These are phyloP conservation scores for Biston stratarius DNA, from an alignment of 2,888 invertebrate species.

Conservation along the genomic window DNA sequence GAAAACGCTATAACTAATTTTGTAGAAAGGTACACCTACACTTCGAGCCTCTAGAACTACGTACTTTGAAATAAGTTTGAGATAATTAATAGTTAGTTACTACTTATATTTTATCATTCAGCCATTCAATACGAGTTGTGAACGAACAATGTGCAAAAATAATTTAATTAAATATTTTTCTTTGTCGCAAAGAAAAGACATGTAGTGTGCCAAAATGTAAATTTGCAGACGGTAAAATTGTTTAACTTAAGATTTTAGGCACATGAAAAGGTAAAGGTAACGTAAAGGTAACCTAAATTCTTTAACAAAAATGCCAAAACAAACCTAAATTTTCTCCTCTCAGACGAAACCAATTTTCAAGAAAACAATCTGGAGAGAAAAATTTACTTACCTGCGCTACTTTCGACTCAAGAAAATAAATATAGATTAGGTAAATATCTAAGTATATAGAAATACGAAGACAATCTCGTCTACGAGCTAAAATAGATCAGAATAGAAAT, in stretches of 20 bases:
- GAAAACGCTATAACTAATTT: background rate
- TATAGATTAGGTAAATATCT: background rate
- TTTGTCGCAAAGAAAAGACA: background rate
- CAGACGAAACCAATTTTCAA: slow-evolving; percentile 8
- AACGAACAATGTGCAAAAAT: too few relatives aligned
- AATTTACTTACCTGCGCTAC: background rate
- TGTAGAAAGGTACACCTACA: background rate
- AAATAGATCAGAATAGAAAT: background rate
- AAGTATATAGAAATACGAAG: background rate
- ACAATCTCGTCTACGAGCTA: background rate
- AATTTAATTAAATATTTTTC: background rate
- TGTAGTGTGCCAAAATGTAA: background rate
- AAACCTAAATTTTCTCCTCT: slow-evolving; percentile 1
- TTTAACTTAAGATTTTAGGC: slow-evolving; percentile 4
- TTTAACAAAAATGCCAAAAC: background rate
- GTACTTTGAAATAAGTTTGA: too few relatives aligned
- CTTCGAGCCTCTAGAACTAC: too few relatives aligned
- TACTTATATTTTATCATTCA: too few relatives aligned
- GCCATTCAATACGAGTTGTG: too few relatives aligned
- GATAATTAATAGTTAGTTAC: too few relatives aligned
- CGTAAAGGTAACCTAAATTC: background rate
- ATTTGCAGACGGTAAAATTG: slow-evolving; percentile 3
- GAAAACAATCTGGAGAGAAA: slow-evolving; percentile 12
- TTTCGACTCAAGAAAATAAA: background rate
- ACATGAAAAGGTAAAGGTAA: too few relatives aligned